A percentile compares a stretch with the other conserved stretches of the same genome.
phyloP scores from a whole-genome alignment of 2,888 invertebrate genomes.

The Dolichopus griseipennis region DNA sequence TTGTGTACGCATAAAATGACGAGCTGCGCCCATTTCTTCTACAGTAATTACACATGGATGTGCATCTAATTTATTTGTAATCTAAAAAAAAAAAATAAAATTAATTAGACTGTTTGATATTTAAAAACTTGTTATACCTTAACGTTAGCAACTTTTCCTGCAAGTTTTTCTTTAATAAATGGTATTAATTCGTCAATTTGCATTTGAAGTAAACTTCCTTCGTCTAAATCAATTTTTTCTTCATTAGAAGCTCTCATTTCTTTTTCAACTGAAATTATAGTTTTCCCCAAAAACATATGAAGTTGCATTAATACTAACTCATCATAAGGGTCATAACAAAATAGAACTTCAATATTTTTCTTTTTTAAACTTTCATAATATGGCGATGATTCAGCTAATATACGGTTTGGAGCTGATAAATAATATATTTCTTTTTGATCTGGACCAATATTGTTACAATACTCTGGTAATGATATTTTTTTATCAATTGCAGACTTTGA shows the following conservation, averaged over 20 bases:
- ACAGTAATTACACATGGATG: conserved; percentile 95
- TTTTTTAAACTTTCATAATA: conserved; percentile 89
- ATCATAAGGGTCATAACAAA: conserved; percentile 95
- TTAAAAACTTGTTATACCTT: conserved; percentile 44
- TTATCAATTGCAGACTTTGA: conserved; percentile 64
- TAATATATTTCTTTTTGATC: conserved; percentile 84
- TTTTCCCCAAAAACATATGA: conserved; percentile 60
- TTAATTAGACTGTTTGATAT: neutral
- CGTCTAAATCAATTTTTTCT: conserved; percentile 52
- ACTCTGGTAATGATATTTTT: conserved; percentile 71
- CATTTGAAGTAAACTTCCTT: conserved; percentile 59
- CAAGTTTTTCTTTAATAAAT: conserved; percentile 68
- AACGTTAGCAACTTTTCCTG: conserved; percentile 72
- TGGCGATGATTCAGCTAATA: conserved; percentile 86
- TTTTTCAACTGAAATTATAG: conserved; percentile 83
- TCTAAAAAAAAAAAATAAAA: conserved; percentile 16
- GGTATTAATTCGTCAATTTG: conserved; percentile 70
- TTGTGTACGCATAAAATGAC: conserved; percentile 88
- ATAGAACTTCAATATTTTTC: conserved; percentile 81
- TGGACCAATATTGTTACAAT: conserved; percentile 61
- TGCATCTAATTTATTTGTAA: conserved; percentile 72
- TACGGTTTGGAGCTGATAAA: conserved; percentile 87
- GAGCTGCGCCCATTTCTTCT: conserved; percentile 92
- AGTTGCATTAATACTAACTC: conserved; percentile 88
- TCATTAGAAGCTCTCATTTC: conserved; percentile 65